Evolutionary conservation across 2,888 invertebrate genomes (phyloP).

Genomic region (Tenthredo amoena): DNA sequence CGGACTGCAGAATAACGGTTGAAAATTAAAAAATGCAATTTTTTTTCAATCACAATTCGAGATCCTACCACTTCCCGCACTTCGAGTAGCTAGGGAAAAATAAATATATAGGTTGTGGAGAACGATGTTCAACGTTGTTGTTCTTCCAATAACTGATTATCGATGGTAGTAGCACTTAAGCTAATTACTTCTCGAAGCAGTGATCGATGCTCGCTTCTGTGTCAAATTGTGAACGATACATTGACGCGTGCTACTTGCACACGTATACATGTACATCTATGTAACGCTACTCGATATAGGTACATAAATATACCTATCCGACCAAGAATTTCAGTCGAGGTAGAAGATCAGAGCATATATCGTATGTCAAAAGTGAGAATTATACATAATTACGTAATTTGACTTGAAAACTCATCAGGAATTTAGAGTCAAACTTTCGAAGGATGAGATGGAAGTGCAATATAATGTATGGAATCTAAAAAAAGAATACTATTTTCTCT

Average conservation of each 20-base stretch:
- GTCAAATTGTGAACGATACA: not conserved
- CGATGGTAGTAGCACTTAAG: slow-evolving; percentile 61
- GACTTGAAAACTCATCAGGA: not conserved
- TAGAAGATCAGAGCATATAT: not conserved
- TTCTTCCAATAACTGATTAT: slow-evolving; percentile 35
- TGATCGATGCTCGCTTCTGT: slow-evolving; percentile 60
- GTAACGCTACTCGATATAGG: not conserved
- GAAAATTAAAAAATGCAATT: not conserved
- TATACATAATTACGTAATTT: not conserved
- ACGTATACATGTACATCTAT: not conserved
- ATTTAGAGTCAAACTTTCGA: not conserved
- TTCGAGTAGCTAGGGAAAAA: not conserved
- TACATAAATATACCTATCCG: not conserved
- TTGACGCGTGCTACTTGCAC: not conserved
- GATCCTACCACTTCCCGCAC: not conserved
- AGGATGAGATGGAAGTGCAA: not conserved
- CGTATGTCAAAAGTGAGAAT: not conserved
- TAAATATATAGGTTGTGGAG: not conserved
- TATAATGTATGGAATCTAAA: not conserved
- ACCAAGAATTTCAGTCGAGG: not conserved
- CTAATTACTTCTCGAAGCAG: slow-evolving; percentile 63
- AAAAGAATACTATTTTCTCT: not conserved
- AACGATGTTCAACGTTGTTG: not conserved
- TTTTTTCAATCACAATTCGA: not conserved
- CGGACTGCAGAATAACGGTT: not conserved